Base-by-base conservation (phyloP, 2,113 vertebrate genomes). In the Vireo altiloquus region DNA sequence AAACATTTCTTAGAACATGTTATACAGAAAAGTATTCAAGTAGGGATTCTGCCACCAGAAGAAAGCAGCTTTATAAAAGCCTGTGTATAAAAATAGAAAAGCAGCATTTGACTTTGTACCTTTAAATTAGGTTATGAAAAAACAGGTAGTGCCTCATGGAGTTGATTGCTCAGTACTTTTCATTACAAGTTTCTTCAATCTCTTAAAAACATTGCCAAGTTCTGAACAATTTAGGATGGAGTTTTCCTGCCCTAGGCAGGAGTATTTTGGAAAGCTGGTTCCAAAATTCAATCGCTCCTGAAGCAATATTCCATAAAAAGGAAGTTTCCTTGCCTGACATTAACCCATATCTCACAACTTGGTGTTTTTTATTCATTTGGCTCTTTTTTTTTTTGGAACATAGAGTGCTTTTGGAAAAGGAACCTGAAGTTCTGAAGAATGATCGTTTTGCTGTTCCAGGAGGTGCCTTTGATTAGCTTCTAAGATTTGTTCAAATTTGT, bases 401-500 rank as follows among this genome's bases (percentile, higher is more conserved):
- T 49, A 18, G 18, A 37, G 12, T 20, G 9, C 47, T 74, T 91
- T 63, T 66, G 59, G 46, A 92, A 44, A 18, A 49, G 50, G 22
- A 87, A 31, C 27, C 10, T 53, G 60, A 54, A 81, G n/a, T 56
- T 87, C 42, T 84, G 37, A 52, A 82, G 77, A 56, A 53, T 10
- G 47, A 63, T 54, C 0, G 0, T 39, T 77, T 53, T 12, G 1
- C 35, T 90, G 52, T 78, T 79, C 25, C 13, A 31, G 63, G 71
- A 84, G 33, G 42, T 70, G 70, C 37, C 78, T 96, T 83, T 77
- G 88, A 90, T 92, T 53, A 85, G 33, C 56, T 21, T 65, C 74
- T 87, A 56, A 76, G 81, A 94, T 96, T 90, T 91, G 84, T 50
- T 75, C 82, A 63, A 92, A 90, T 96, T 92, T 90, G 89, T 97